phyloP scores from a whole-genome alignment of 2,888 invertebrate species.

The Thymelicus lineola region DNA sequence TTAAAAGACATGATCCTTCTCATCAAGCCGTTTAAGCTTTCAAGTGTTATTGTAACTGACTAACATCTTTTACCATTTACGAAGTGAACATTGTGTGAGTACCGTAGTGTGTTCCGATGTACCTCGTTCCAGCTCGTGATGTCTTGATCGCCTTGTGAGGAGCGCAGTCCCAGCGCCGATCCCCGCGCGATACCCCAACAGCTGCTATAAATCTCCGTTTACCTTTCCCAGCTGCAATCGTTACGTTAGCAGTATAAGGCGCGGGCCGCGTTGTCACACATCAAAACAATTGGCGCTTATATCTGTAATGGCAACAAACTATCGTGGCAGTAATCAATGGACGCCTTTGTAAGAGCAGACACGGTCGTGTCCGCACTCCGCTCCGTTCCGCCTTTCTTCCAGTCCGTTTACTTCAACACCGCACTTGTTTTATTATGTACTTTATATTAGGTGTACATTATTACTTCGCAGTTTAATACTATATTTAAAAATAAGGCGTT shows the following conservation, averaged over 20 bases:
- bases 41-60: too few species aligned
- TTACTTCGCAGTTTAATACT: neutral
- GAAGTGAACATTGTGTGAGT: neutral
- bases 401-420: neutral
- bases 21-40: too few species aligned
- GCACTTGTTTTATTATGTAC: neutral
- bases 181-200: slow-evolving; percentile 18
- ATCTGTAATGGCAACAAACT: slow-evolving; percentile 30
- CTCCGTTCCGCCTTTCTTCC: slow-evolving; percentile 20
- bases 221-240: slow-evolving; percentile 31
- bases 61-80: neutral
- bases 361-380: slow-evolving; percentile 12
- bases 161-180: slow-evolving; percentile 14
- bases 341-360: slow-evolving; percentile 27
- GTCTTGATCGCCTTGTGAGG: slow-evolving; percentile 36
- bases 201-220: slow-evolving; percentile 29
- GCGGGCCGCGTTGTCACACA: slow-evolving; percentile 27
- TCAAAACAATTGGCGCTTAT: slow-evolving; percentile 35
- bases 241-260: slow-evolving; percentile 35
- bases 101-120: neutral
- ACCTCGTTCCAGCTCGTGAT: slow-evolving; percentile 26
- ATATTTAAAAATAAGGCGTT: too few species aligned
- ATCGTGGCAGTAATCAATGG: slow-evolving; percentile 29
- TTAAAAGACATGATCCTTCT: too few species aligned
- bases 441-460: neutral